Evolutionary conservation across 2,888 invertebrate genomes (phyloP).

Genomic region (Dysmachus trigonus): DNA sequence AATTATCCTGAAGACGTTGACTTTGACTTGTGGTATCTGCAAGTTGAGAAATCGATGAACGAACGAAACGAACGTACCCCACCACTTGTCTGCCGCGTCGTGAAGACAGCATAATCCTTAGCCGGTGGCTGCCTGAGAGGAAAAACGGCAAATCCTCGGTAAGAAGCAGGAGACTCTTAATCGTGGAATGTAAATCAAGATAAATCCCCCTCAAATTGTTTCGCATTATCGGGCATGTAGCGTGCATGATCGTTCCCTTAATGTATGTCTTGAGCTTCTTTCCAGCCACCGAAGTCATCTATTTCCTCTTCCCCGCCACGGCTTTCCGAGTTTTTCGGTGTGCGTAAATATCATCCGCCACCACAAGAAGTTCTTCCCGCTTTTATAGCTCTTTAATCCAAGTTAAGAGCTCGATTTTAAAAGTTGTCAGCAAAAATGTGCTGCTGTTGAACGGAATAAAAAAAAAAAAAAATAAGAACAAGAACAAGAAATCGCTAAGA

Average conservation of each 20-base stretch:
- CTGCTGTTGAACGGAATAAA: neutral
- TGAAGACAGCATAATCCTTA: conserved; percentile 3
- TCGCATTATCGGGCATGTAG: conserved; percentile 50
- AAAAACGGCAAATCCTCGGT: conserved; percentile 9
- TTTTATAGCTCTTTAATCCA: conserved; percentile 41
- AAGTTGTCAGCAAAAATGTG: conserved; percentile 32
- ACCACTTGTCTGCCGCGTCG: neutral
- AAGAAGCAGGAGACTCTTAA: conserved; percentile 41
- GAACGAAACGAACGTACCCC: neutral
- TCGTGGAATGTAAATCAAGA: conserved; percentile 51
- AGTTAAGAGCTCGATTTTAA: conserved; percentile 29
- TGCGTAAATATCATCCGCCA: neutral
- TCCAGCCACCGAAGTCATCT: neutral
- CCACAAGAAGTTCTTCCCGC: conserved; percentile 5
- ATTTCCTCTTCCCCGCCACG: neutral
- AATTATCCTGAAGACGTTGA: neutral
- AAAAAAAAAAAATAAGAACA: too few species aligned
- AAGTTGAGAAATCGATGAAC: neutral
- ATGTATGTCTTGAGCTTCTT: conserved; percentile 28
- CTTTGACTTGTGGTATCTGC: neutral
- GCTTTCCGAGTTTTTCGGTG: neutral
- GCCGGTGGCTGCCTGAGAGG: neutral
- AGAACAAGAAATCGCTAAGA: neutral
- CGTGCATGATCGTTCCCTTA: conserved; percentile 9
- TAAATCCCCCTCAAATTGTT: conserved; percentile 51